These are phyloP conservation scores for Labeo calbasu DNA, from an alignment of 2,797 vertebrate genomes.

Conservation along the genomic window DNA sequence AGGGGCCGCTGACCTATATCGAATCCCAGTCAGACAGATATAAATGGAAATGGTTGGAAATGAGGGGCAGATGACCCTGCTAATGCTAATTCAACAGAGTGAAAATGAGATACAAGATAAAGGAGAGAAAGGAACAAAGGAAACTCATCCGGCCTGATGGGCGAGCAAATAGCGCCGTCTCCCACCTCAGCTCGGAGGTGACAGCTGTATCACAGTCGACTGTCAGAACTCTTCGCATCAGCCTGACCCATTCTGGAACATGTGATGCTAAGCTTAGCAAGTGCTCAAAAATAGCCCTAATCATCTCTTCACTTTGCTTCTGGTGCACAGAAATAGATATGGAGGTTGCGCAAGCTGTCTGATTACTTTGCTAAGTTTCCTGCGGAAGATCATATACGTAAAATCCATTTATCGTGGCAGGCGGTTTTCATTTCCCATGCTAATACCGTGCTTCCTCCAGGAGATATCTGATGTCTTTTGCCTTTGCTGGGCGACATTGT, in stretches of 20 bases:
- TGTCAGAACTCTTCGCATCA: constrained; percentile 38
- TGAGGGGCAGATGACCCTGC: constrained; percentile 38
- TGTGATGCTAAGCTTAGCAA: constrained; percentile 53
- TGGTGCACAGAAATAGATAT: constrained; percentile 56
- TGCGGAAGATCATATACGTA: constrained; percentile 60
- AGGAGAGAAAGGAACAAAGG: constrained; percentile 15
- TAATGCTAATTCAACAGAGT: constrained; percentile 33
- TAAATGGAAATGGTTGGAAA: constrained; percentile 53
- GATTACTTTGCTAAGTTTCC: constrained; percentile 62
- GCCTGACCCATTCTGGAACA: constrained; percentile 38
- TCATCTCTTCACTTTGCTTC: constrained; percentile 52
- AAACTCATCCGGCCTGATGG: neutral
- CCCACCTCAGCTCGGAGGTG: constrained; percentile 31
- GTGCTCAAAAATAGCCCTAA: constrained; percentile 64
- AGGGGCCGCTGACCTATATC: constrained; percentile 68
- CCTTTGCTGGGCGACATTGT: constrained; percentile 12
- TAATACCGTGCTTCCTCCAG: constrained; percentile 58
- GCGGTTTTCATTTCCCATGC: constrained; percentile 58
- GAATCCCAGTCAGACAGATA: constrained; percentile 61
- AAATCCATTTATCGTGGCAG: constrained; percentile 62
- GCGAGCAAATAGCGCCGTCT: neutral
- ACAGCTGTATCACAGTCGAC: constrained; percentile 40
- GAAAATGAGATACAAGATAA: constrained; percentile 23
- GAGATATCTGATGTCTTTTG: constrained; percentile 51
- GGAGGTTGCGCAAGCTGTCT: constrained; percentile 62